Evolutionary conservation across 1,140 invertebrate species (phyloP).

Genomic region (Drosophila setifemur): DNA sequence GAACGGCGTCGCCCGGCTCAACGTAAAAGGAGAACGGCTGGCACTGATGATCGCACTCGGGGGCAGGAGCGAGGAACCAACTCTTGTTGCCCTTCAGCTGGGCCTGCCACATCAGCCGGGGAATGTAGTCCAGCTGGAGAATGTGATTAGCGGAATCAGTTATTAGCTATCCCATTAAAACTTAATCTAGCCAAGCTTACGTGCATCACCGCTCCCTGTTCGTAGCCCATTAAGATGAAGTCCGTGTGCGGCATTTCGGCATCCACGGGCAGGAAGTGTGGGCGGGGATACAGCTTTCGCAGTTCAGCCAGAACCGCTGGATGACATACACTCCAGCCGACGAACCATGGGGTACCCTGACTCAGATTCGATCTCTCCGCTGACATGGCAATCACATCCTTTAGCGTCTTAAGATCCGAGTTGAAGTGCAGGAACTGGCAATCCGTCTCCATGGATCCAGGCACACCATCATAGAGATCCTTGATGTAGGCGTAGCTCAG

Average conservation of each 20-base stretch:
- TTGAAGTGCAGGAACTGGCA: slow-evolving; percentile 96
- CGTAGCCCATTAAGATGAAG: slow-evolving; percentile 97
- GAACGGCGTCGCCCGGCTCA: slow-evolving; percentile 92
- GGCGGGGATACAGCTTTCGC: slow-evolving; percentile 89
- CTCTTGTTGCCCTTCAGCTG: slow-evolving; percentile 93
- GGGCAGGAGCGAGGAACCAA: slow-evolving; percentile 93
- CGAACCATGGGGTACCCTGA: slow-evolving; percentile 91
- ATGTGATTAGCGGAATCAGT: neutral
- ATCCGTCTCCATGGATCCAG: slow-evolving; percentile 88
- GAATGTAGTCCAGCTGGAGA: slow-evolving; percentile 94
- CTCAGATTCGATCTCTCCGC: slow-evolving; percentile 86
- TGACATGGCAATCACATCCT: slow-evolving; percentile 91
- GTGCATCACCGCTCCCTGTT: slow-evolving; percentile 96
- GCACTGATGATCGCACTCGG: slow-evolving; percentile 93
- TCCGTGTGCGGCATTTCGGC: slow-evolving; percentile 95
- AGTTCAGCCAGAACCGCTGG: slow-evolving; percentile 89
- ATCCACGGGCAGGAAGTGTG: slow-evolving; percentile 93
- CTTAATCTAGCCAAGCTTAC: slow-evolving; percentile 84
- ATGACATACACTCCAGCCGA: slow-evolving; percentile 97
- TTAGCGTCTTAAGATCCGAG: slow-evolving; percentile 90
- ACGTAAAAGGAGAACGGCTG: slow-evolving; percentile 89
- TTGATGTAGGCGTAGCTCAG: slow-evolving; percentile 91
- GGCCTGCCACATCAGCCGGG: slow-evolving; percentile 96
- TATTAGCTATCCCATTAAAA: neutral
- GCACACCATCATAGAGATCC: slow-evolving; percentile 87